These are phyloP conservation scores for Hypsopygia costalis DNA, from an alignment of 2,888 invertebrate species.

Conservation along the genomic window DNA sequence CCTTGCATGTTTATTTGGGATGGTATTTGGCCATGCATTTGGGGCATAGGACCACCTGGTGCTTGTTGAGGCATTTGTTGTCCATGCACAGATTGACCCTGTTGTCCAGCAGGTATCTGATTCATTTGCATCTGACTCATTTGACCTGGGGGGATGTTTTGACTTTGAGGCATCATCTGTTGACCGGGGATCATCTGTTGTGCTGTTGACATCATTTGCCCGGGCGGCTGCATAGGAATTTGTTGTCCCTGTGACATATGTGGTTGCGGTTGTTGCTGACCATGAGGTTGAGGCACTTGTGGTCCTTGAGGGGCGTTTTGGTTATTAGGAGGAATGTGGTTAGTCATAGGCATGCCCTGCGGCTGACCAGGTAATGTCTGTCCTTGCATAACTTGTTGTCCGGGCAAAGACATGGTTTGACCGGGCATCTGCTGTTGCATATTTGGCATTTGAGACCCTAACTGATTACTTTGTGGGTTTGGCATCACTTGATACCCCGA, in stretches of 20 bases:
- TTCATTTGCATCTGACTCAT: conserved; percentile 7
- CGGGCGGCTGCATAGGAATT: conserved; percentile 34
- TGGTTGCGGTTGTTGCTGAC: conserved; percentile 18
- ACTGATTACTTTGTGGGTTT: conserved; percentile 43
- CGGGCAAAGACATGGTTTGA: conserved; percentile 43
- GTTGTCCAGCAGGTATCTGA: conserved; percentile 13
- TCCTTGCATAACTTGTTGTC: conserved; percentile 38
- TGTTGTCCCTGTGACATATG: conserved; percentile 34
- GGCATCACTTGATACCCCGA: conserved; percentile 51
- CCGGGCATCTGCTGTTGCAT: conserved; percentile 45
- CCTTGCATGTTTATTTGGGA: conserved; percentile 28
- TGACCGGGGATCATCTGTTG: conserved; percentile 38
- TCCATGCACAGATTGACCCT: not conserved
- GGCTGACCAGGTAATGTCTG: conserved; percentile 30
- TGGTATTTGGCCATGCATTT: conserved; percentile 29
- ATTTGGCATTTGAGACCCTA: conserved; percentile 38
- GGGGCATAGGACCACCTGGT: conserved; percentile 13
- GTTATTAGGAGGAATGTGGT: conserved; percentile 36
- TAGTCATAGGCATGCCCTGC: conserved; percentile 36
- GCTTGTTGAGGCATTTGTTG: conserved; percentile 24
- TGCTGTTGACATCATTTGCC: conserved; percentile 47
- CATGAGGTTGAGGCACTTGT: conserved; percentile 41
- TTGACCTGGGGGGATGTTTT: conserved; percentile 28
- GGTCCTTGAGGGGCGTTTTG: conserved; percentile 35
- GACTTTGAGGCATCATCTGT: conserved; percentile 43